Evolutionary conservation across 1,140 invertebrate species (phyloP).

Genomic region (Wiebesia pumilae): DNA sequence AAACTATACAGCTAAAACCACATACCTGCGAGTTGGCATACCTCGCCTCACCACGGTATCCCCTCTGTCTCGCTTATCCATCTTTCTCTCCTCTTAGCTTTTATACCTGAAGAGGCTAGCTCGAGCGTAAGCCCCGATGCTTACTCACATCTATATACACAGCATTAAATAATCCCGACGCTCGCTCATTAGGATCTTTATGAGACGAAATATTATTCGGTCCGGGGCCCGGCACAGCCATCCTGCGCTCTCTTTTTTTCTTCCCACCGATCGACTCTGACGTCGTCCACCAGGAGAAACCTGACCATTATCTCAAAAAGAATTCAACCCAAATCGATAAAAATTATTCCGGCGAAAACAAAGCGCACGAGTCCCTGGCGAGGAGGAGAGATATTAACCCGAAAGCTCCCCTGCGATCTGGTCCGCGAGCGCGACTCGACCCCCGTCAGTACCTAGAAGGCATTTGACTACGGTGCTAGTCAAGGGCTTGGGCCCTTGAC

Average conservation of each 20-base stretch:
- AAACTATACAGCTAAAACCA: slow-evolving; percentile 38
- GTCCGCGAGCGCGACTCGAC: neutral
- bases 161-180: slow-evolving; percentile 70
- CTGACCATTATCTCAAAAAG: neutral
- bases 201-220: slow-evolving; percentile 68
- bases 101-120: slow-evolving; percentile 61
- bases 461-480: neutral
- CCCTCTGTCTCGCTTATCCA: slow-evolving; percentile 28
- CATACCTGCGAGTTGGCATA: slow-evolving; percentile 51
- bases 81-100: slow-evolving; percentile 53
- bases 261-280: neutral
- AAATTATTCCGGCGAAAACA: slow-evolving; percentile 19
- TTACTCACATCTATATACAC: slow-evolving; percentile 55
- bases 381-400: neutral
- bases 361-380: neutral
- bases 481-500: neutral
- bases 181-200: slow-evolving; percentile 71
- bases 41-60: slow-evolving; percentile 12
- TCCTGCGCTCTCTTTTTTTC: slow-evolving; percentile 18
- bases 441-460: neutral
- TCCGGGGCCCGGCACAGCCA: slow-evolving; percentile 42
- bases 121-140: slow-evolving; percentile 32
- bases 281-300: neutral
- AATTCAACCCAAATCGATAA: slow-evolving; percentile 16
- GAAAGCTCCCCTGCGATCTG: neutral